Evolutionary conservation across 2,888 invertebrate species (phyloP).

Genomic region (Lithophane semibrunnea): DNA sequence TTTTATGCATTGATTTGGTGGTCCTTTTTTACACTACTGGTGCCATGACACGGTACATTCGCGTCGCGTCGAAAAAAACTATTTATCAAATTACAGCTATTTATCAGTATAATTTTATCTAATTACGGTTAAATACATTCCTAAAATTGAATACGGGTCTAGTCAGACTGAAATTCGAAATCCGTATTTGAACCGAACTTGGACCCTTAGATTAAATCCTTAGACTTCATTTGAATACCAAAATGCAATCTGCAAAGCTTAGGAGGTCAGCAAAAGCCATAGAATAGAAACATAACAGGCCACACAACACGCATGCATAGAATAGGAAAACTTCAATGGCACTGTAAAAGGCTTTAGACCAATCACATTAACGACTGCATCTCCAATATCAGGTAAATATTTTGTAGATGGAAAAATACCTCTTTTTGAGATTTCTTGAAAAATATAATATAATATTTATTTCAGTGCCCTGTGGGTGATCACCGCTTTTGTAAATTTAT

Average conservation of each 20-base stretch:
- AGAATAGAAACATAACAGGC: not conserved
- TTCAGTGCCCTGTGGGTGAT: too few relatives aligned
- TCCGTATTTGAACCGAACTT: conserved; percentile 15
- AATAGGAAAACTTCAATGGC: not conserved
- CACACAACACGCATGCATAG: not conserved
- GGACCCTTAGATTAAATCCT: not conserved
- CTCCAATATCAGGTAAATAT: not conserved
- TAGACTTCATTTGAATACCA: conserved; percentile 19
- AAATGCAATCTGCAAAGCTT: conserved; percentile 26
- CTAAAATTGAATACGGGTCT: not conserved
- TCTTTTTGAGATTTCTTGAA: not conserved
- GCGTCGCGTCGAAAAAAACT: too few relatives aligned
- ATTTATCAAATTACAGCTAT: not conserved
- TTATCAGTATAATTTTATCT: not conserved
- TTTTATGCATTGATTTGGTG: not conserved
- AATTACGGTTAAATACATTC: not conserved
- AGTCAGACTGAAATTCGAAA: not conserved
- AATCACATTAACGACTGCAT: not conserved
- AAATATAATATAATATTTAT: too few relatives aligned
- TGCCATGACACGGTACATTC: not conserved
- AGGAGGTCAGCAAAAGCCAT: not conserved
- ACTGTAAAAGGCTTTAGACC: not conserved
- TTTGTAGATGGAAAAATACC: not conserved
- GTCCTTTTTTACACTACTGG: not conserved
- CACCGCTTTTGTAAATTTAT: not conserved